Evolutionary conservation across 2,797 vertebrate genomes (phyloP).

Genomic region (Notamacropus eugenii): DNA sequence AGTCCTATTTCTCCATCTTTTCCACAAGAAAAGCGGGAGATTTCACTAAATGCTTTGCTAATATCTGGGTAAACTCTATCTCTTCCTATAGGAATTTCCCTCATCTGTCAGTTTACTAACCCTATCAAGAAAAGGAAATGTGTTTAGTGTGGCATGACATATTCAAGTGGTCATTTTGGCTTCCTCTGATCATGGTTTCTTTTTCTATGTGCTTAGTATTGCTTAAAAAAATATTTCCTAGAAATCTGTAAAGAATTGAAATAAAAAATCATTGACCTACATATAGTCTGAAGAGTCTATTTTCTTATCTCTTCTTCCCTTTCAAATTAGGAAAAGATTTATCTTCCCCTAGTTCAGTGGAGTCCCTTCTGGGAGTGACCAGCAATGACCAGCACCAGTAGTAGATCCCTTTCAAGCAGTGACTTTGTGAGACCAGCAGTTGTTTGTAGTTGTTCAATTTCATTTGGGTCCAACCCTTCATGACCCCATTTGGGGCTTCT

Average conservation of each 20-base stretch:
- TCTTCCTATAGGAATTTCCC: background rate
- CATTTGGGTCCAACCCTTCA: no score
- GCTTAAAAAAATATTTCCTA: background rate
- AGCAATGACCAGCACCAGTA: no score
- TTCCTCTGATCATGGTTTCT: background rate
- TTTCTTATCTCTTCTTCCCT: background rate
- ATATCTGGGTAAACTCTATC: background rate
- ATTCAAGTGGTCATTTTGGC: background rate
- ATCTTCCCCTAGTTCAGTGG: background rate
- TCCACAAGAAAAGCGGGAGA: background rate
- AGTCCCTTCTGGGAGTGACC: no score
- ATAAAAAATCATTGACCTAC: background rate
- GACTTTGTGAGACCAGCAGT: no score
- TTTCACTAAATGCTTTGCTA: background rate
- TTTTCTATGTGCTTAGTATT: background rate
- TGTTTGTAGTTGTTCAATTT: no score
- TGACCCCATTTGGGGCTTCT: no score
- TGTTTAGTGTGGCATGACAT: background rate
- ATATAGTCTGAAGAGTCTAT: background rate
- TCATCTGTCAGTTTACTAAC: background rate
- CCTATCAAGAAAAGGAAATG: background rate
- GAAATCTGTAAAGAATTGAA: background rate
- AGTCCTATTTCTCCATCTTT: background rate
- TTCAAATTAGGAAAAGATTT: background rate
- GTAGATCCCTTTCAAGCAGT: no score